Evolutionary conservation across 1,140 invertebrate genomes (phyloP), one percentile per base, ranked within the genome.

Genomic region (Vanessa atalanta): DNA sequence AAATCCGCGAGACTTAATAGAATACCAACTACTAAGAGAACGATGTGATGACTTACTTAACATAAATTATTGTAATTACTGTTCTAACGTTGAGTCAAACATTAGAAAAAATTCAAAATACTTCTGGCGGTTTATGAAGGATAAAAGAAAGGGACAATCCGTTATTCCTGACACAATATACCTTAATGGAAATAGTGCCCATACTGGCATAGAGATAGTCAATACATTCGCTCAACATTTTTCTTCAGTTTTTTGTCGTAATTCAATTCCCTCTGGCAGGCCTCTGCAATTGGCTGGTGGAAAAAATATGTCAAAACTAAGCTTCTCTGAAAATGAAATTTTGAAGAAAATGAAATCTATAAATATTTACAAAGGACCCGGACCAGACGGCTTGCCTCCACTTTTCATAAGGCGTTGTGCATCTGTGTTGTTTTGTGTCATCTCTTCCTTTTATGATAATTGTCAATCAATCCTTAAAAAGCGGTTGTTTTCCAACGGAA

Each of bases 171-270:
- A 61, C 26, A 68, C 73, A 48, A 23, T 61, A 65, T 72, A 64
- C 65, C 74, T 16, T 16, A 57, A 15, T 66, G 50, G 15, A 61
- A 71, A 55, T 15, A 64, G 11, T 61, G 31, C 31, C 64, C 7
- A 70, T 51, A 51, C 50, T 51, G 50, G 75, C 61, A 1, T 43
- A 23, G 75, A 73, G 7, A 73, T 76, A 65, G 70, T 66, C 14
- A 64, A 76, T 65, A 50, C 61, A 47, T 76, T 76, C 61, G 75
- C 70, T n/a, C 37, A 57, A 16, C 70, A 76, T 47, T 76, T 76
- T 51, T 51, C 50, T 13, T 51, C 50, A 51, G 50, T 51, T 55
- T 65, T 16, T 47, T 71, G 57, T 23, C 57, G 9, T 61, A 61
- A 63, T 2, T 63, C 26, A 63, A 31, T 31, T 63, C 60, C 60